Conservation (phyloP, 1,140 invertebrate genomes). For the Anagrus nilaparvatae region DNA sequence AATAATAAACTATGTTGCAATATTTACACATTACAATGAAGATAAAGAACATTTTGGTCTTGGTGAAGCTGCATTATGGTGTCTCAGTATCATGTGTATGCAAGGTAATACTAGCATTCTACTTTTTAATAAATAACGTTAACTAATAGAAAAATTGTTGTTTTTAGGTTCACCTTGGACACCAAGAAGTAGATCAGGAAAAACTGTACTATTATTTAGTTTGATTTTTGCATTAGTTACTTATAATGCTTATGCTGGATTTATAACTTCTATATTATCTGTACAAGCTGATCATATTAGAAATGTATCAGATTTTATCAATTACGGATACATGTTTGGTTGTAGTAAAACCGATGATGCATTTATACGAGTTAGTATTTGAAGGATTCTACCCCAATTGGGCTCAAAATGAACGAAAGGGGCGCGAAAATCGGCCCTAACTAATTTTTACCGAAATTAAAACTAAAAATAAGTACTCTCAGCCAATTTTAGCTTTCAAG, state of each 20-base stretch:
- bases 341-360: slow-evolving; percentile 40
- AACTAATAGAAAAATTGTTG: background rate
- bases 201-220: slow-evolving; percentile 46
- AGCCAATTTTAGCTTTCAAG: no score
- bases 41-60: slow-evolving; percentile 34
- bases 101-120: slow-evolving; percentile 38
- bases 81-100: slow-evolving; percentile 51
- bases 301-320: slow-evolving; percentile 46
- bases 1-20: slow-evolving; percentile 38
- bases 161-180: slow-evolving; percentile 47
- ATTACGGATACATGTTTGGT: slow-evolving; percentile 49
- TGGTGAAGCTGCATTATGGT: slow-evolving; percentile 47
- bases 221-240: slow-evolving; percentile 48
- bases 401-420: no score
- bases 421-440: no score
- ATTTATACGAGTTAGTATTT: slow-evolving; percentile 31
- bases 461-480: no score
- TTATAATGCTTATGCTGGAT: slow-evolving; percentile 52
- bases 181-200: slow-evolving; percentile 45
- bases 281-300: slow-evolving; percentile 47
- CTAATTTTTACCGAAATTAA: no score
- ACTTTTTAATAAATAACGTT: slow-evolving; percentile 1
- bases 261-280: slow-evolving; percentile 53
- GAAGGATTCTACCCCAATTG: no score
- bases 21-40: slow-evolving; percentile 25